Evolutionary conservation across 2,797 vertebrate species (phyloP).

Genomic region (Odontamblyopus lacepedii): DNA sequence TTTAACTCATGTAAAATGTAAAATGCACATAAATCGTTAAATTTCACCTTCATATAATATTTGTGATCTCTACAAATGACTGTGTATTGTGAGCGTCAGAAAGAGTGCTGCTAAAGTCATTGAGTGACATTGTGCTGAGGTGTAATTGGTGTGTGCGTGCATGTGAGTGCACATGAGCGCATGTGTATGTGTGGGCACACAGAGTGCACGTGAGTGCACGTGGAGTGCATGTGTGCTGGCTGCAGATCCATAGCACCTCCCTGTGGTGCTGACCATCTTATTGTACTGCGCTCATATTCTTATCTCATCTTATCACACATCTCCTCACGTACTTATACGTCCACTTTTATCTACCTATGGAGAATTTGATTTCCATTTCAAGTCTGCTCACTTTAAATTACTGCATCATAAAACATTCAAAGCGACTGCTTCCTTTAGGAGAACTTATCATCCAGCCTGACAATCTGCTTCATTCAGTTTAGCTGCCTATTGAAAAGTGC

Average conservation of each 20-base stretch:
- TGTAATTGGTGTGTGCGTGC: slow-evolving; percentile 41
- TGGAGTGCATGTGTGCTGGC: slow-evolving; percentile 37
- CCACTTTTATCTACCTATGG: slow-evolving; percentile 61
- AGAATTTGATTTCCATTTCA: slow-evolving; percentile 62
- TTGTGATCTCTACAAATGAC: background rate
- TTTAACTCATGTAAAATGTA: background rate
- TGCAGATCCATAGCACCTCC: slow-evolving; percentile 79
- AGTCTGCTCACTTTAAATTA: slow-evolving; percentile 64
- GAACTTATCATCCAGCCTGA: slow-evolving; percentile 69
- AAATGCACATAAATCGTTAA: background rate
- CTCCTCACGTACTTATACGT: slow-evolving; percentile 41
- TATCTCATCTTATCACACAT: slow-evolving; percentile 38
- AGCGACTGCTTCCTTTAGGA: slow-evolving; percentile 54
- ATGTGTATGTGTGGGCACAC: slow-evolving; percentile 6
- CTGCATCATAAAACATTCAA: slow-evolving; percentile 67
- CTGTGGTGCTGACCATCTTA: slow-evolving; percentile 73
- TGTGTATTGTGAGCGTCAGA: slow-evolving; percentile 10
- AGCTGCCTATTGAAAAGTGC: slow-evolving; percentile 69
- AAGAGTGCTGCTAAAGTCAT: slow-evolving; percentile 17
- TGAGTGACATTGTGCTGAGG: slow-evolving; percentile 30
- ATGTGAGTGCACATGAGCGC: slow-evolving; percentile 37
- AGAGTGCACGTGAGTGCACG: slow-evolving; percentile 15
- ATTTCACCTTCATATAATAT: background rate
- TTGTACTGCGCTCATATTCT: slow-evolving; percentile 63
- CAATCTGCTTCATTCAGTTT: slow-evolving; percentile 73